Evolutionary conservation across 2,888 invertebrate genomes (phyloP).

Genomic region (Melipona bicolor): DNA sequence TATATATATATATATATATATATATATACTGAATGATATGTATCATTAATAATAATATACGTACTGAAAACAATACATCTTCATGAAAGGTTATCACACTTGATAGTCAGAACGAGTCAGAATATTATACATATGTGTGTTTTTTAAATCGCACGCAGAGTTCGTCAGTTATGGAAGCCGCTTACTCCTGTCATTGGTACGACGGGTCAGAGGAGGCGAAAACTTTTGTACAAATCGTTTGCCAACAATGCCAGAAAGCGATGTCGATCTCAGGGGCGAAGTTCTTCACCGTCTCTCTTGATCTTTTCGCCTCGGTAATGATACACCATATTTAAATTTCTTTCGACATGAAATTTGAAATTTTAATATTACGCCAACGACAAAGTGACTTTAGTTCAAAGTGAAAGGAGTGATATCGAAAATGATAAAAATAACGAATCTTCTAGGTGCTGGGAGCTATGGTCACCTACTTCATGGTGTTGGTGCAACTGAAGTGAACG

Average conservation of each 20-base stretch:
- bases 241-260: constrained; percentile 95
- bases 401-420: neutral
- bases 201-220: constrained; percentile 96
- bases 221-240: constrained; percentile 95
- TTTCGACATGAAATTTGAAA: neutral
- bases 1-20: no score
- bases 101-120: no score
- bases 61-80: no score
- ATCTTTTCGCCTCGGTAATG: constrained; percentile 93
- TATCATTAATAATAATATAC: no score
- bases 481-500: constrained; percentile 92
- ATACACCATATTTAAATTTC: neutral
- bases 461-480: constrained; percentile 96
- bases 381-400: neutral
- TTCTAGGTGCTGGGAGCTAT: constrained; percentile 93
- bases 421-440: neutral
- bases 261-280: constrained; percentile 95
- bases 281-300: constrained; percentile 94
- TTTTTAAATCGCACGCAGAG: constrained; percentile 85
- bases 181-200: constrained; percentile 96
- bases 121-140: neutral
- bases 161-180: constrained; percentile 96
- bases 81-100: no score
- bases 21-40: no score
- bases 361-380: no score